Evolutionary conservation across 1,140 invertebrate genomes (phyloP).

Genomic region (Drosophila biarmipes): DNA sequence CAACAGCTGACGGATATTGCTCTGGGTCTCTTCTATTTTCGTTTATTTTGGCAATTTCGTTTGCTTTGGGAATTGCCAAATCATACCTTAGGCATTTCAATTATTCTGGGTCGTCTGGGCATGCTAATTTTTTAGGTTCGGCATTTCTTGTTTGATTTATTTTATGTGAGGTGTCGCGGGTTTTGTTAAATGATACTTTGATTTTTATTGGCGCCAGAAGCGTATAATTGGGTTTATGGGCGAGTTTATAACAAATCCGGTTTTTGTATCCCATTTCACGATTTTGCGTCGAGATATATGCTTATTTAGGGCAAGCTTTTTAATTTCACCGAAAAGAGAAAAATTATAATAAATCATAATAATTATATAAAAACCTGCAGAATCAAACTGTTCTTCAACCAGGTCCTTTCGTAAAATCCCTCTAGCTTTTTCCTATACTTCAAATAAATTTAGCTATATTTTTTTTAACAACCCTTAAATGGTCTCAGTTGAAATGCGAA

Average conservation of each 20-base stretch:
- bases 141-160: constrained; percentile 35
- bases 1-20: constrained; percentile 51
- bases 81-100: constrained; percentile 62
- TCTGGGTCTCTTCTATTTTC: constrained; percentile 23
- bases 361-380: background rate
- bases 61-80: constrained; percentile 29
- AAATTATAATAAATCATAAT: too few relatives aligned
- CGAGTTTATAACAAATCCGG: constrained; percentile 7
- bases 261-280: constrained; percentile 18
- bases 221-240: constrained; percentile 21
- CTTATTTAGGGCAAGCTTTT: background rate
- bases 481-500: constrained; percentile 15
- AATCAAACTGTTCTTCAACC: background rate
- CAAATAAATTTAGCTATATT: background rate
- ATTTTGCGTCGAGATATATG: background rate
- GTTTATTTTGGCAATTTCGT: constrained; percentile 23
- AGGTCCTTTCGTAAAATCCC: background rate
- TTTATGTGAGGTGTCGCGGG: constrained; percentile 26
- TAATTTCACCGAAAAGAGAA: background rate
- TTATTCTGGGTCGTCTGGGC: constrained; percentile 23
- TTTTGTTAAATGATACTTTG: constrained; percentile 28
- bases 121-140: constrained; percentile 44
- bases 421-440: background rate
- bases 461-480: background rate
- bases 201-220: constrained; percentile 39